These are phyloP conservation scores for Stenodema calcarata DNA, from an alignment of 2,888 invertebrate species.

Conservation along the genomic window DNA sequence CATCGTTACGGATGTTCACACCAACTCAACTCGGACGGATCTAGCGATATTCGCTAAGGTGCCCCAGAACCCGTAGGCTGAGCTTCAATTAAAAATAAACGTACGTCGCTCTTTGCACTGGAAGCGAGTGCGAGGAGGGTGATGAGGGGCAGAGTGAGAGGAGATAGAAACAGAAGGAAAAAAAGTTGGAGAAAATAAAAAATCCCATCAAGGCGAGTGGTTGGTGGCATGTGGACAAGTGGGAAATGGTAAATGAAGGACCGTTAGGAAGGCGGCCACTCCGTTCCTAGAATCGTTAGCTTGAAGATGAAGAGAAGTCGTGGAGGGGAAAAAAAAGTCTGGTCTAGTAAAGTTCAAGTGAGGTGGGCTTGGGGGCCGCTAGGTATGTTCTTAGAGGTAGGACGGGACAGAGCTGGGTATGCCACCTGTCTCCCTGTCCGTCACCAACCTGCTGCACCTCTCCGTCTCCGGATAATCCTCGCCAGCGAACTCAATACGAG, in stretches of 20 bases:
- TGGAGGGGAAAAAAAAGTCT: constrained; percentile 25
- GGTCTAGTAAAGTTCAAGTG: constrained; percentile 39
- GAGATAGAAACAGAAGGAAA: constrained; percentile 5
- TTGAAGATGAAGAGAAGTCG: constrained; percentile 21
- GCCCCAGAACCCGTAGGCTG: not conserved
- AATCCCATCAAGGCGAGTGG: not conserved
- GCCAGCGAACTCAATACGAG: not conserved
- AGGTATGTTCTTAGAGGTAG: not conserved
- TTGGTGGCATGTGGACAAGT: constrained; percentile 36
- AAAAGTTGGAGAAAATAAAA: not conserved
- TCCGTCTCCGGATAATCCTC: not conserved
- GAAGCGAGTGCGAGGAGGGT: not conserved
- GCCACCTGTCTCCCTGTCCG: constrained; percentile 33
- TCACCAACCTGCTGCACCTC: not conserved
- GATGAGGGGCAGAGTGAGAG: not conserved
- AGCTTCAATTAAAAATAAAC: constrained; percentile 29
- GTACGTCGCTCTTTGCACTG: not conserved
- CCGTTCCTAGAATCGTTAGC: constrained; percentile 35
- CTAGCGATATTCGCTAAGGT: not conserved
- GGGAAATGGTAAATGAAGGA: constrained; percentile 44
- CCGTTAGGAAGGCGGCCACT: constrained; percentile 38
- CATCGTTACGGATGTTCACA: not conserved
- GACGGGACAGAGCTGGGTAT: not conserved
- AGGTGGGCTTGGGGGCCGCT: constrained; percentile 8
- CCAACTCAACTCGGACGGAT: not conserved